Evolutionary conservation across 2,888 invertebrate genomes (phyloP).

Genomic region (Lithophane semibrunnea): DNA sequence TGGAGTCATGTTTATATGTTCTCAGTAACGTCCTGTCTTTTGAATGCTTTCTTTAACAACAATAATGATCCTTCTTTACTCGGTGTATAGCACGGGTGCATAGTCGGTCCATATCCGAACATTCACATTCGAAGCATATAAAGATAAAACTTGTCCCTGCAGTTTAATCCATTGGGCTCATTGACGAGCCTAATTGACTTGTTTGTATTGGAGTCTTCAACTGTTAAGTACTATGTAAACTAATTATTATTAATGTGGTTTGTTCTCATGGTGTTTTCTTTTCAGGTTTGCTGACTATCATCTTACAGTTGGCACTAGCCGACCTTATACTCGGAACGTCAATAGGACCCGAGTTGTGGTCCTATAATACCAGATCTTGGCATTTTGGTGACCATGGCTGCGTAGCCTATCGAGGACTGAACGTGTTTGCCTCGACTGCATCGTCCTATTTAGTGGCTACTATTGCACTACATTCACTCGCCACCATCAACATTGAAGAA

Average conservation of each 20-base stretch:
- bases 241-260: neutral
- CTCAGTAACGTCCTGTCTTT: slow-evolving; percentile 15
- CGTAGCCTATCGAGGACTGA: slow-evolving; percentile 89
- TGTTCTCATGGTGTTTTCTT: slow-evolving; percentile 59
- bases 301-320: slow-evolving; percentile 89
- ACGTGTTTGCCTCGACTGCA: slow-evolving; percentile 90
- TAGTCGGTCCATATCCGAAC: neutral
- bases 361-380: slow-evolving; percentile 88
- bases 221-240: neutral
- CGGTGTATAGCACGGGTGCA: neutral
- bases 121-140: slow-evolving; percentile 13
- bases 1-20: slow-evolving; percentile 9
- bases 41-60: slow-evolving; percentile 15
- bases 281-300: slow-evolving; percentile 88
- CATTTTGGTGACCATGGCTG: slow-evolving; percentile 87
- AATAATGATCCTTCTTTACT: slow-evolving; percentile 18
- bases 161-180: slow-evolving; percentile 16
- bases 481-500: slow-evolving; percentile 88
- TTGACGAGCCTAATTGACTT: slow-evolving; percentile 33
- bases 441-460: slow-evolving; percentile 90
- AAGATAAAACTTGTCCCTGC: slow-evolving; percentile 1
- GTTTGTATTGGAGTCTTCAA: slow-evolving; percentile 13
- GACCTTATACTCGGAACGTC: slow-evolving; percentile 87
- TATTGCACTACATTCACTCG: slow-evolving; percentile 90
- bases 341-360: slow-evolving; percentile 89